Conservation (phyloP, 2,797 vertebrate species). For the Eospalax fontanierii region DNA sequence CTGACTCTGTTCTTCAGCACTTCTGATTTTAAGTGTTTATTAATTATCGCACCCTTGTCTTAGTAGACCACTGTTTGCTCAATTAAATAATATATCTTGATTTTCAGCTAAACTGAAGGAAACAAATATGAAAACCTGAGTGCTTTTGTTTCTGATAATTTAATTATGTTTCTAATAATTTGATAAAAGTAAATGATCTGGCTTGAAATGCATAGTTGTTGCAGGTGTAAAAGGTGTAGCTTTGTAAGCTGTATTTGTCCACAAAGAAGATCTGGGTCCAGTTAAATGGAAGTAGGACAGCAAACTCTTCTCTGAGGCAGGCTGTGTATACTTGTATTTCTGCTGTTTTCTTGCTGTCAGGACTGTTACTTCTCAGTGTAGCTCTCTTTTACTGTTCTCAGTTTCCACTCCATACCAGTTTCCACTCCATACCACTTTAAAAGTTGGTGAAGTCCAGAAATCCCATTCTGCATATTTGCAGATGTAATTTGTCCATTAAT, state of each 20-base stretch:
- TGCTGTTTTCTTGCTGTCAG: neutral
- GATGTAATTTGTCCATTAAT: neutral
- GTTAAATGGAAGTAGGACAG: neutral
- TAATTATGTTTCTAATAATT: neutral
- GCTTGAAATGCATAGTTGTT: neutral
- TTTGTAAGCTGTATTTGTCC: neutral
- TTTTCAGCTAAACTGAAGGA: neutral
- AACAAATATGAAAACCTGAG: neutral
- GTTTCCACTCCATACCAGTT: neutral
- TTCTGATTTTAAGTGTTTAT: neutral
- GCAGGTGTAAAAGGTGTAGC: neutral
- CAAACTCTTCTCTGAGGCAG: neutral
- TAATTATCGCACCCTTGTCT: neutral
- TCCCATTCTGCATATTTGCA: slow-evolving; percentile 4
- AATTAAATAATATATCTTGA: neutral
- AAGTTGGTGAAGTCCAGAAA: neutral
- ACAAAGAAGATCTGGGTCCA: neutral
- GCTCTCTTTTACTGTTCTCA: neutral
- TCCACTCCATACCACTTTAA: neutral
- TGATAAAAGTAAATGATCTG: neutral
- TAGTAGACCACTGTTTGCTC: neutral
- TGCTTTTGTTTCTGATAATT: neutral
- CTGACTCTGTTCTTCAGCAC: neutral
- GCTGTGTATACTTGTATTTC: neutral
- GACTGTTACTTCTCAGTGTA: neutral